Conservation (phyloP, 92 coral and sea anemone species). For the Pocillopora meandrina region DNA sequence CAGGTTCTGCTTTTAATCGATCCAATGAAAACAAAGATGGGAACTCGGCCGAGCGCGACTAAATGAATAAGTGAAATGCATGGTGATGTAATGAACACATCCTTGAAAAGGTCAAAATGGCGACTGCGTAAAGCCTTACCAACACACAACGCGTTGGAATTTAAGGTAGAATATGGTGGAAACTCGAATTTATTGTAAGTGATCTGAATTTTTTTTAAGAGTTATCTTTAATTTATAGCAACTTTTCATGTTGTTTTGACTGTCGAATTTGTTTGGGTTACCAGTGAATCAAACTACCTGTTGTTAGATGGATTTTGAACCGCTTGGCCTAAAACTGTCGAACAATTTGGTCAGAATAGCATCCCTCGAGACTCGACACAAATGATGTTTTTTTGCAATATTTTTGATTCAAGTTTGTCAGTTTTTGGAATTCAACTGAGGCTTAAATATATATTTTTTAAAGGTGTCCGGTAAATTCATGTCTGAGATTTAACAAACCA, state of each 20-base stretch:
- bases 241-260: constrained; percentile 9
- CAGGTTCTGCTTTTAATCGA: constrained; percentile 27
- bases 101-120: constrained; percentile 35
- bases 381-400: background rate
- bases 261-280: constrained; percentile 10
- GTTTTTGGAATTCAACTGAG: background rate
- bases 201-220: background rate
- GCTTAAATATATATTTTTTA: background rate
- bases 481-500: background rate
- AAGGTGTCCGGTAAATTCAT: background rate
- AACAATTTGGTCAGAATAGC: constrained; percentile 26
- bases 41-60: constrained; percentile 27
- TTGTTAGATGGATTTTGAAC: background rate
- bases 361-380: background rate
- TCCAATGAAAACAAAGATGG: constrained; percentile 35
- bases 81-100: constrained; percentile 32
- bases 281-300: constrained; percentile 39
- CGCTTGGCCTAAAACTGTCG: constrained; percentile 18
- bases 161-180: constrained; percentile 16
- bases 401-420: background rate
- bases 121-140: background rate
- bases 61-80: constrained; percentile 33
- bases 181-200: constrained; percentile 23
- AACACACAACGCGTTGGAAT: background rate
- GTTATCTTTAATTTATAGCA: background rate